phyloP scores from a whole-genome alignment of 2,888 invertebrate genomes.

The Lithophane semibrunnea region DNA sequence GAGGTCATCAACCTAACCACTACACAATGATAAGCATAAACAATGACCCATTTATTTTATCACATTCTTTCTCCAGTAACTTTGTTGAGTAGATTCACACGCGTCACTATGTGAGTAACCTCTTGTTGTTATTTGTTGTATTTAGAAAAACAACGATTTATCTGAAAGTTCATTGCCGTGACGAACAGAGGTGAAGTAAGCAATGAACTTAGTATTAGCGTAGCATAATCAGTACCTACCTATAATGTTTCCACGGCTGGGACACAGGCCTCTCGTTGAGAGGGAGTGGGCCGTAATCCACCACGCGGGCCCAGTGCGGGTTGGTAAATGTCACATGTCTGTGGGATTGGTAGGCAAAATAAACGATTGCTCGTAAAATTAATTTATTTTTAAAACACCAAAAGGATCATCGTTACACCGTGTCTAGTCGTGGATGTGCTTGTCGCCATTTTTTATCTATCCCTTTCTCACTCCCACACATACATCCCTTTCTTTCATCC shows the following conservation, averaged over 20 bases:
- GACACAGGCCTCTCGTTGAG: too few species aligned
- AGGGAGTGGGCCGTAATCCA: not conserved
- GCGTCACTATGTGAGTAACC: constrained; percentile 41
- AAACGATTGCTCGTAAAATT: too few species aligned
- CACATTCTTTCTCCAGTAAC: constrained; percentile 37
- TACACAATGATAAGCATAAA: constrained; percentile 21
- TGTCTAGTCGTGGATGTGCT: too few species aligned
- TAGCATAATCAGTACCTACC: too few species aligned
- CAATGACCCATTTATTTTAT: constrained; percentile 54
- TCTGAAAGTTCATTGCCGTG: constrained; percentile 43
- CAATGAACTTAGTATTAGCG: constrained; percentile 31
- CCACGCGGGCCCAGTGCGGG: not conserved
- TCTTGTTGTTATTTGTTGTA: constrained; percentile 31
- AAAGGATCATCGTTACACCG: too few species aligned
- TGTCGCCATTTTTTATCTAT: too few species aligned
- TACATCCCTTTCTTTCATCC: too few species aligned
- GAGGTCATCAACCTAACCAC: constrained; percentile 10
- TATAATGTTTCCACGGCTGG: not conserved
- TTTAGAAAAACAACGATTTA: constrained; percentile 52
- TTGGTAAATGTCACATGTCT: not conserved
- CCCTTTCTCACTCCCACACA: too few species aligned
- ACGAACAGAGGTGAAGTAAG: constrained; percentile 39
- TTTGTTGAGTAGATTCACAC: not conserved
- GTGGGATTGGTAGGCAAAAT: too few species aligned
- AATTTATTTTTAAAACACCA: too few species aligned